Percentiles rank a stretch among this genome's conserved stretches.
Evolutionary conservation across 1,140 invertebrate species (phyloP).

Genomic region (Cydia fagiglandana): DNA sequence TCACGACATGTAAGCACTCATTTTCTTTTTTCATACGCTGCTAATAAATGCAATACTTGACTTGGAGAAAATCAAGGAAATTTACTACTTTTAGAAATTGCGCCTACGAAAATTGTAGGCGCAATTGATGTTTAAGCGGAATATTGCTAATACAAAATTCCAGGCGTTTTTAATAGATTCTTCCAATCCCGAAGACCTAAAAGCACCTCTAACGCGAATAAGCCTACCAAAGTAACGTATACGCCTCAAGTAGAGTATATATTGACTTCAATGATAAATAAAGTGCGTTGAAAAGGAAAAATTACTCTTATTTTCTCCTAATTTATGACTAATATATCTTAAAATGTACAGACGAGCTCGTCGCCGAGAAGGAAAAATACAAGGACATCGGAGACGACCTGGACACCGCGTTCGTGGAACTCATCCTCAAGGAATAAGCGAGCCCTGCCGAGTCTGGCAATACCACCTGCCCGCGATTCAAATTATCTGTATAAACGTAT

Average conservation of each 20-base stretch:
- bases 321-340: background rate
- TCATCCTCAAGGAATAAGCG: constrained; percentile 86
- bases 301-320: background rate
- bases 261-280: background rate
- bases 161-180: background rate
- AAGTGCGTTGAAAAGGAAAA: background rate
- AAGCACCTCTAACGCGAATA: background rate
- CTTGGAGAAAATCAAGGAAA: constrained; percentile 42
- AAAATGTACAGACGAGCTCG: constrained; percentile 94
- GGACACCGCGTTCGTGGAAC: constrained; percentile 98
- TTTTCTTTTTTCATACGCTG: constrained; percentile 47
- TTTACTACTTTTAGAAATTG: constrained; percentile 44
- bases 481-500: constrained; percentile 66
- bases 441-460: constrained; percentile 11
- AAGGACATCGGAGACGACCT: constrained; percentile 99
- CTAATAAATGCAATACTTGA: constrained; percentile 58
- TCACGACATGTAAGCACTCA: constrained; percentile 72
- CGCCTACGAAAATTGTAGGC: background rate
- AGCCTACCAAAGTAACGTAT: background rate
- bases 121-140: background rate
- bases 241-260: background rate
- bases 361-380: constrained; percentile 99
- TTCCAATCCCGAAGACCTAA: background rate
- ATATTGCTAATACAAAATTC: background rate
- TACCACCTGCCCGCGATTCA: constrained; percentile 58